Evolutionary conservation across 2,797 vertebrate species (phyloP), one percentile per base, ranked within the genome.

Genomic region (Rhabdomys pumilio): DNA sequence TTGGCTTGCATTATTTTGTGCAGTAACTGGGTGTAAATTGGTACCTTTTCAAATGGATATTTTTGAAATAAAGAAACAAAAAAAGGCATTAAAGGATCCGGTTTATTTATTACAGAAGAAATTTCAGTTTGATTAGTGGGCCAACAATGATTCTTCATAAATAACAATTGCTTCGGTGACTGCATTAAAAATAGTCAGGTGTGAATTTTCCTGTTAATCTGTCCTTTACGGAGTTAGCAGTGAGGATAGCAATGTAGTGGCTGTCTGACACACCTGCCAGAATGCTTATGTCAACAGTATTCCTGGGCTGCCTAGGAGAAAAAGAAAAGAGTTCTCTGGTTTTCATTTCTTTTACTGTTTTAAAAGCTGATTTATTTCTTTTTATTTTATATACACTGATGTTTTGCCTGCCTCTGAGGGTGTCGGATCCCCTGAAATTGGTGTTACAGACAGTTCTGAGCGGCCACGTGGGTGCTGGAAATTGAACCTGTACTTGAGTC

Each of bases 1-100:
- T 89, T 92, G 44, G n/a, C 90, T 94, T 84, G 55, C 22, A 61
- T 96, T 95, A 63, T 17, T 94, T 75, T 96, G 50, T 92, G n/a
- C 9, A 50, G 1, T 82, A 92, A 89, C 93, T 95, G 94, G 53
- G 6, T 61, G 50, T 76, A 73, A 84, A n/a, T 38, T 81, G 90
- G 75, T 31, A 77, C 38, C 38, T 92, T 97, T 88, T 81, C 85
- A 93, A 85, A 81, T 90, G 65, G n/a, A 26, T 90, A 79, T 96
- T 93, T 96, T 95, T 85, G 84, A 96, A 89, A 91, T 55, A 94
- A 65, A 80, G 14, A 85, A 88, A 89, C 24, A 59, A 69, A 47
- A 69, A 92, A 94, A 55, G n/a, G 87, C 65, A 65, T 80, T 94
- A 93, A 93, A 61, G 38, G 31, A 34, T 9, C 59, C 53, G 73